Conservation (phyloP, 1,140 invertebrate species). For the Drosophila oshimai region DNA sequence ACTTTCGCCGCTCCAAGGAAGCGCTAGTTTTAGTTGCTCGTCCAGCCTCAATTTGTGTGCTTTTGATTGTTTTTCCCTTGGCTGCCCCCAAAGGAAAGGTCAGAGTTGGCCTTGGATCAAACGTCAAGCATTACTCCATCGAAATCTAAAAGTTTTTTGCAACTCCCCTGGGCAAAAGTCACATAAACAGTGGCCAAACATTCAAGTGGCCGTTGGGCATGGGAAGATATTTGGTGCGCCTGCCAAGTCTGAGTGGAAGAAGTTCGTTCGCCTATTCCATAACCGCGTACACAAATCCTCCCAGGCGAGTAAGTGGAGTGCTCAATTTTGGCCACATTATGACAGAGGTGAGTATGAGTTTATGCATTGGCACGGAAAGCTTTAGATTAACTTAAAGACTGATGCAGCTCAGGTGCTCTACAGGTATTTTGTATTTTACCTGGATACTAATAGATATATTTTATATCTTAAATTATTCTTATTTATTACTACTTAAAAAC, state of each 20-base stretch:
- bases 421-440: no score
- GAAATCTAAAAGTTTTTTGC: slow-evolving; percentile 2
- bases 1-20: slow-evolving; percentile 12
- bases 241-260: slow-evolving; percentile 23
- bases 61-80: slow-evolving; percentile 17
- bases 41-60: not conserved
- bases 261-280: slow-evolving; percentile 22
- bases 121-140: not conserved
- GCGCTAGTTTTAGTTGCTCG: not conserved
- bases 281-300: not conserved
- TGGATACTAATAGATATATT: no score
- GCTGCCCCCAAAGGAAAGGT: not conserved
- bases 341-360: slow-evolving; percentile 14
- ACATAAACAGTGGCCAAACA: not conserved
- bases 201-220: not conserved
- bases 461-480: no score
- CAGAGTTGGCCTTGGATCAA: slow-evolving; percentile 10
- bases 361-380: no score
- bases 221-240: slow-evolving; percentile 10
- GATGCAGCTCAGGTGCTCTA: no score
- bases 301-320: slow-evolving; percentile 1
- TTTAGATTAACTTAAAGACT: no score
- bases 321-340: slow-evolving; percentile 24
- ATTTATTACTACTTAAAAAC: no score
- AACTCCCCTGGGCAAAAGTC: not conserved